Base-by-base conservation (phyloP, 2,888 invertebrate genomes). In the Malthinus seriepunctatus region DNA sequence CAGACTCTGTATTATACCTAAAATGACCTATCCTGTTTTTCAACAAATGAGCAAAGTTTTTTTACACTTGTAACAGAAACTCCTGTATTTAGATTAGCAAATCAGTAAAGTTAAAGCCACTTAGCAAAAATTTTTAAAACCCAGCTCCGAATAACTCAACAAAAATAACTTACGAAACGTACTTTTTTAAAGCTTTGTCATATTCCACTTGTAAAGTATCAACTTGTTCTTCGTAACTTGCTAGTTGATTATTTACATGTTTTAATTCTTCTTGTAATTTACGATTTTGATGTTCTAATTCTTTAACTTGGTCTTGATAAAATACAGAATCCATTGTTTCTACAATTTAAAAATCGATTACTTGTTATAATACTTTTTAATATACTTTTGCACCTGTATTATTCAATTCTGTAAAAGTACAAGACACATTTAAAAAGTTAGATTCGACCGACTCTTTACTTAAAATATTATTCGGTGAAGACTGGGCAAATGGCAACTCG, bases 171-270 rank as follows among this genome's bases (percentile, higher is more conserved):
- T 65, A 72, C 73, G 64, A 59, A 42, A 63, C 57, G 38, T 69
- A 52, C 44, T 56, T 64, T 50, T 66, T 67, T 42, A 66, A 67
- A 34, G 67, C 35, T 44, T 62, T 64, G 3, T 69, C 65, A 32
- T 73, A 57, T 45, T 75, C 69, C 8, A 58, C 54, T 34, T 71
- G 70, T 23, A 75, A 59, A 8, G 53, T 45, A 47, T 72, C 72
- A 56, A 71, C 73, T 57, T 71, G 68, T 37, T 75, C 74, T 60
- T 75, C 74, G 4, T 64, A 61, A 23, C 49, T 50, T 15, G 65
- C 38, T 12, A 74, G 61, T 46, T 74, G 74, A n/a, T 63, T 46
- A 54, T 67, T 69, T 2, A 68, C 63, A 34, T 66, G 49, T 7
- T 58, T 57, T 53, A 71, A 50, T 53, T 73, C 73, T 38, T 60